Base-by-base conservation (phyloP, 1,140 invertebrate species). In the Nilaparvata lugens region DNA sequence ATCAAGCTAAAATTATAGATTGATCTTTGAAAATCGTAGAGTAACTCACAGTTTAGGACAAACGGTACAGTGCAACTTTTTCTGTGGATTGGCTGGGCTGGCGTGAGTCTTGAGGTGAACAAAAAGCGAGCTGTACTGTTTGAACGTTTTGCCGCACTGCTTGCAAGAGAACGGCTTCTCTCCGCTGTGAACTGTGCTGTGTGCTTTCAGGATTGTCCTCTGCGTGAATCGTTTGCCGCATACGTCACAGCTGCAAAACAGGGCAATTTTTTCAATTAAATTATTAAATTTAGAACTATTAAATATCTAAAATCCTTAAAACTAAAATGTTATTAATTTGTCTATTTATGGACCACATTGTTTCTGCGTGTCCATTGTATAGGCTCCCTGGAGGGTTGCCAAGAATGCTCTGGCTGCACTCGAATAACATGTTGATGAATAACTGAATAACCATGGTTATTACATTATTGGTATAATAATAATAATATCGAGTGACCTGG, bases 91-190 rank as follows among this genome's bases (percentile, higher is more conserved):
- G 42, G 65, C 53, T 43, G 68, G 68, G 52, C 71, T 35, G 52
- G 70, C 28, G 56, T 70, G 66, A 52, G 52, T 63, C 58, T 65
- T 64, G 38, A 62, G 65, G 59, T 73, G 72, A 9, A 64, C 38
- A 23, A 53, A 66, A 7, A 73, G 58, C 23, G 67, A 63, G 35
- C 63, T 68, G 42, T 62, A 66, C 43, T 70, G 66, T 0, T 72
- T 69, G 64, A 75, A 79, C 56, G 70, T 74, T 43, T 74, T 71
- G 11, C 70, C 67, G 65, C 78, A 80, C 2, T 72, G 67, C 1
- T 69, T 66, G 55, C 67, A 68, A 1, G 38, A 19, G 40, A 61
- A 65, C 3, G 67, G 67, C 38, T 59, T 48, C 25, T 58, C 58
- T 23, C 61, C 59, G 38, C 66, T 61, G 60, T 68, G 67, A 18